Conservation (phyloP, 2,113 vertebrate species). For the Nothocercus nigrocapillus region DNA sequence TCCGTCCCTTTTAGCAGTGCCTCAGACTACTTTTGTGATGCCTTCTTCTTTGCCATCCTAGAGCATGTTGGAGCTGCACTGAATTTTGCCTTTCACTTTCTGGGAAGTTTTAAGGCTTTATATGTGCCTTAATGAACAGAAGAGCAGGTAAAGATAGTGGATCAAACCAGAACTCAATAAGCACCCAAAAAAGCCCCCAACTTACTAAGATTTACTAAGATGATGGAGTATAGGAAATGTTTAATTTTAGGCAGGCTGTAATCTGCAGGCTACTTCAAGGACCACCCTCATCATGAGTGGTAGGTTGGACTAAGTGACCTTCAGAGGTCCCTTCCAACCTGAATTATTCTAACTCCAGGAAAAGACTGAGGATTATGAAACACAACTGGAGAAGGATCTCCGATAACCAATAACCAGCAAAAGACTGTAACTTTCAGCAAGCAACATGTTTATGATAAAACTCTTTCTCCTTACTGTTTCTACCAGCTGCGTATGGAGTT, state of each 20-base stretch:
- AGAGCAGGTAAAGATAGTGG: background rate
- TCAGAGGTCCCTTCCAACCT: background rate
- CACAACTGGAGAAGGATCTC: background rate
- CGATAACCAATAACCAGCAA: background rate
- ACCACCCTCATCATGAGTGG: rapidly evolving
- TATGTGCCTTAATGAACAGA: background rate
- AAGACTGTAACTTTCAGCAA: background rate
- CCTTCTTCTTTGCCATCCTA: background rate
- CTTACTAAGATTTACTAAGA: background rate
- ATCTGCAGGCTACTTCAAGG: background rate
- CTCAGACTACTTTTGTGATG: background rate
- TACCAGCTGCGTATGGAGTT: background rate
- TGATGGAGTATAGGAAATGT: too few relatives aligned
- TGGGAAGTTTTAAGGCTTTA: background rate
- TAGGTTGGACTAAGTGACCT: background rate
- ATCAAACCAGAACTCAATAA: background rate
- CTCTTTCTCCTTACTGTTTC: background rate
- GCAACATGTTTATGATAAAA: background rate
- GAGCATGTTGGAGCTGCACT: background rate
- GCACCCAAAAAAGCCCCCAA: background rate
- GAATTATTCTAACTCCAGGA: background rate
- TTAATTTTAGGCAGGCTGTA: background rate
- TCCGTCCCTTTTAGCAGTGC: background rate
- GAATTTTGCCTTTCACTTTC: background rate
- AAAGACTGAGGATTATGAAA: background rate